Conservation (phyloP, 2,888 invertebrate species). For the Fragum whitleyi region DNA sequence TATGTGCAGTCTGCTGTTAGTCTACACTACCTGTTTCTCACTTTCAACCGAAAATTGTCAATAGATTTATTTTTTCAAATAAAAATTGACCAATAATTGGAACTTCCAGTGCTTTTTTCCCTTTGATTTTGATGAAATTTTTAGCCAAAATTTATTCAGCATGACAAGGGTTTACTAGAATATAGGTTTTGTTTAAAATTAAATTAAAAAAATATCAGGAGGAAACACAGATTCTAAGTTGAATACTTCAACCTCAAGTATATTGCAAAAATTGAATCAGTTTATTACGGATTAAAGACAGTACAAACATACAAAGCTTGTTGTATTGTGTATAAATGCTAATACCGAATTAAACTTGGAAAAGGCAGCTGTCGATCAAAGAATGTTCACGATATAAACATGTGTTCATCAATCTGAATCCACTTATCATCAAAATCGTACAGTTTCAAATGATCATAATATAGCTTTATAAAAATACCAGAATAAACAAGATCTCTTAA, state of each 20-base stretch:
- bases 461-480: slow-evolving; percentile 13
- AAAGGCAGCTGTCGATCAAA: slow-evolving; percentile 5
- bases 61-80: too few species aligned
- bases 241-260: not conserved
- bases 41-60: too few species aligned
- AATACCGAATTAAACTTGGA: not conserved
- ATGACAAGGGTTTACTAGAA: too few species aligned
- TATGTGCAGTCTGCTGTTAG: too few species aligned
- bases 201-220: too few species aligned
- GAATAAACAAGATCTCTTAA: slow-evolving; percentile 8
- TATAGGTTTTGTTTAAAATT: too few species aligned
- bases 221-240: not conserved
- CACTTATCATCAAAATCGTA: slow-evolving; percentile 12
- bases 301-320: not conserved
- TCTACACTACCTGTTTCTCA: too few species aligned
- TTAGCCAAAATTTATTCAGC: too few species aligned
- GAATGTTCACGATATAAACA: not conserved
- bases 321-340: not conserved
- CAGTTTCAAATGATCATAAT: slow-evolving; percentile 17
- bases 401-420: slow-evolving; percentile 13
- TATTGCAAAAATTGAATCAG: not conserved
- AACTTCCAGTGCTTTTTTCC: too few species aligned
- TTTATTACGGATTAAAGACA: not conserved
- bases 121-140: too few species aligned
- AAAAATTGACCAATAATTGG: too few species aligned